These are phyloP conservation scores for Chrysocyon brachyurus DNA, from an alignment of 2,797 vertebrate species.

Conservation along the genomic window DNA sequence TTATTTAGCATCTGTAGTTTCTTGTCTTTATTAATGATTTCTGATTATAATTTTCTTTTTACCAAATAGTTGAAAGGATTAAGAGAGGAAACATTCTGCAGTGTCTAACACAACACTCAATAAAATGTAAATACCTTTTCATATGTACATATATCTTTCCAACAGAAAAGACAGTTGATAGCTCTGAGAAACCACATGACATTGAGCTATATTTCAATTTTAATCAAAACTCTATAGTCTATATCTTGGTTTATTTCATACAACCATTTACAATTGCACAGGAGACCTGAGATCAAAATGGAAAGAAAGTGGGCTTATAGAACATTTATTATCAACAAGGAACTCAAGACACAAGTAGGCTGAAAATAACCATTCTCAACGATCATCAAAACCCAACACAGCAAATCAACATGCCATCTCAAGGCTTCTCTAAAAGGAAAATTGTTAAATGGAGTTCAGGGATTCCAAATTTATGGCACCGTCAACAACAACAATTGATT, in stretches of 20 bases:
- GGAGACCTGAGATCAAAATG: background rate
- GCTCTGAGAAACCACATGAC: background rate
- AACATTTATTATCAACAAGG: background rate
- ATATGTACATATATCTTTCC: background rate
- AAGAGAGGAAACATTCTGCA: background rate
- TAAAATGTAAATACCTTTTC: background rate
- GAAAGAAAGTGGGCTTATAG: background rate
- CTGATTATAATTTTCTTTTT: background rate
- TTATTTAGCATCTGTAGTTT: background rate
- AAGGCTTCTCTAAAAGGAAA: background rate
- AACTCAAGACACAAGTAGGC: background rate
- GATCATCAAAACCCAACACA: background rate
- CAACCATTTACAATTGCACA: background rate
- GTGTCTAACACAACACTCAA: background rate
- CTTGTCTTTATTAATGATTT: background rate
- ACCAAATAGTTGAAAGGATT: background rate
- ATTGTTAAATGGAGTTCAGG: background rate
- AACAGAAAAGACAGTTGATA: background rate
- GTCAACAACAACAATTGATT: background rate
- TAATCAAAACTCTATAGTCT: background rate
- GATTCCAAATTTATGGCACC: conserved; percentile 50
- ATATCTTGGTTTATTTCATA: background rate
- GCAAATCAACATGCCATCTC: conserved; percentile 29
- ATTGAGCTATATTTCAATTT: conserved; percentile 45
- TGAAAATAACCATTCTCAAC: conserved; percentile 22